Base-by-base conservation (phyloP, 2,797 vertebrate species). In the Nothura maculosa region DNA sequence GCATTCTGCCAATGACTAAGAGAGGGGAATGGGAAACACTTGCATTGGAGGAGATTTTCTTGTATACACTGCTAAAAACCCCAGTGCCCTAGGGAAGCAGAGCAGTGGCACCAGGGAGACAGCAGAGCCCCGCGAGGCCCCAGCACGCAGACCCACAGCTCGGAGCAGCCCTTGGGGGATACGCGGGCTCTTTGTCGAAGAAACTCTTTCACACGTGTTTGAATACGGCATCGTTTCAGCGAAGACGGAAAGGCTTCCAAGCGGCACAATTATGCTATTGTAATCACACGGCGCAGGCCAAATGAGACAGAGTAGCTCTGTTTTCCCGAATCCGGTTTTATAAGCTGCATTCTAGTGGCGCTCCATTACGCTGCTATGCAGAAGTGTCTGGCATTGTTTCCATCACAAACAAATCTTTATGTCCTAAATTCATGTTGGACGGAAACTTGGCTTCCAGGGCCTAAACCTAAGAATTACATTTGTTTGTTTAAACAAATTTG, bases 341-440 rank as follows among this genome's bases (percentile, higher is more conserved):
- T 89, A 95, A 96, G 92, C 89, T 91, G 2, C 81, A 83, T 94
- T 97, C 90, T 94, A 92, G 88, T 6, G 0, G 90, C 6, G 2
- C 91, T 95, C 92, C 87, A 74, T 88, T 92, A 94, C 15, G 12
- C 93, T 87, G 88, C 85, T 94, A 42, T 91, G 92, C 90, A 94
- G 91, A 96, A 97, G 96, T 94, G 89, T 96, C 93, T 94, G 92
- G 92, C 95, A 94, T 96, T 96, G 96, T 97, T 97, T 96, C 91
- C 81, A 87, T 75, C 94, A 95, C 95, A 96, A 97, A 96, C 92
- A 96, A 95, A 92, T 94, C 93, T 97, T 97, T 97, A 95, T 96
- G 85, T 92, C 86, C 92, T 89, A 94, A 92, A 96, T 94, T 95
- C 92, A 81, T 27, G 75, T 90, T 90, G 79, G 93, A 96, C 48